A percentile compares a stretch with the other conserved stretches of the same genome.
phyloP scores from a whole-genome alignment of 2,113 vertebrate species.

The Nicator chloris region DNA sequence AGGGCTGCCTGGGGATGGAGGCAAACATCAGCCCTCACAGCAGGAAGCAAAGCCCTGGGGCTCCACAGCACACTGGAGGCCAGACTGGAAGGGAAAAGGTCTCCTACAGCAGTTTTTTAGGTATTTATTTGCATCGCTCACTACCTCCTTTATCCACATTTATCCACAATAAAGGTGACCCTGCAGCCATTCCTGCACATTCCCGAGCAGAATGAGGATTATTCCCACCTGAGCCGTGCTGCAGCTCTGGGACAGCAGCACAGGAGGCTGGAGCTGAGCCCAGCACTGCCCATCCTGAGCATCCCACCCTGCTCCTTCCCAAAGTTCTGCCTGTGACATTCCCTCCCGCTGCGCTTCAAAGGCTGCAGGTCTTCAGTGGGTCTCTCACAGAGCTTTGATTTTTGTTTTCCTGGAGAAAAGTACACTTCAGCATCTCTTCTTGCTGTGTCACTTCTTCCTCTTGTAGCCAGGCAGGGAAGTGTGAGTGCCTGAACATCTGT shows the following conservation, averaged over 20 bases:
- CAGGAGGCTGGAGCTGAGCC: fast-evolving
- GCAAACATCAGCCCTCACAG: not conserved
- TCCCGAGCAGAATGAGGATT: fast-evolving
- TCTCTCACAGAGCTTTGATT: not conserved
- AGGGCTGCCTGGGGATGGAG: not conserved
- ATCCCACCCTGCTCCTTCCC: not conserved
- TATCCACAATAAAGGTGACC: not conserved
- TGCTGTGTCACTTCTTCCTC: not conserved
- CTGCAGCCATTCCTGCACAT: not conserved
- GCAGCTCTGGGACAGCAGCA: not conserved
- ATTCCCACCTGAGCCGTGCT: not conserved
- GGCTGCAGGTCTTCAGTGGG: not conserved
- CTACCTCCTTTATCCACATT: no score
- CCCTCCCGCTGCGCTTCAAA: fast-evolving
- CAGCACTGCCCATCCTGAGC: not conserved
- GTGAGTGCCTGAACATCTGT: not conserved
- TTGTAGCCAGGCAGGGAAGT: not conserved
- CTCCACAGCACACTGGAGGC: not conserved
- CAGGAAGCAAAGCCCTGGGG: not conserved
- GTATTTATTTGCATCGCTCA: not conserved
- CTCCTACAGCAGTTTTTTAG: fast-evolving
- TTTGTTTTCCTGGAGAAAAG: not conserved
- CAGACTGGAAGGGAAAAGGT: not conserved
- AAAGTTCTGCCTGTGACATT: not conserved
- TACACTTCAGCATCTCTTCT: not conserved